Evolutionary conservation across 2,888 invertebrate species (phyloP), one percentile per base, ranked within the genome.

Genomic region (Parasteatoda lunata): DNA sequence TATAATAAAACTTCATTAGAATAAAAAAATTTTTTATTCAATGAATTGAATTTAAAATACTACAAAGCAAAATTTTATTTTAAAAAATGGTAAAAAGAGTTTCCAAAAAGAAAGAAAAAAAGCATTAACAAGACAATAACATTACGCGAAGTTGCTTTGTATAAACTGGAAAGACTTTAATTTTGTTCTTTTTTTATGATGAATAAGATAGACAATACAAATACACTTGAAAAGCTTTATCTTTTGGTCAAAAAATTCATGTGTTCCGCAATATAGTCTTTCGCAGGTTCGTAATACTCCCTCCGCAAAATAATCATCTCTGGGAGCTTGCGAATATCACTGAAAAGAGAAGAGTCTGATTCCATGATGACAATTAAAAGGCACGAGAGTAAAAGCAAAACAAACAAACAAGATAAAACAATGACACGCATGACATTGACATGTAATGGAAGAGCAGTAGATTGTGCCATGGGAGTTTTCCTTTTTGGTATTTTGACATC

Each of bases 271-370:
- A 96, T 92, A 92, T 95, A 96, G 91, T 96, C 95, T 92, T 96
- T 96, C 83, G 96, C 93, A 48, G 97, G 96, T 90, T 95, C 94
- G 92, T 97, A 97, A 92, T 96, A 96, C 91, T 96, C 95, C 90
- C 95, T 94, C 88, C 95, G 94, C 83, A 97, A 93, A 75, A 95
- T 91, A 77, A 93, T 92, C 92, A 97, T 88, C 93, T 97, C 96
- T 51, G 96, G 96, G 91, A 95, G 94, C 91, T 95, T 94, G 88
- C 95, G 94, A 88, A 96, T 92, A 59, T 93, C 93, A 84, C 94
- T 94, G 90, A 96, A 94, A 51, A 95, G 91, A 81, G 95, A 94
- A 91, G 95, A 94, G 92, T 96, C 96, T 30, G 95, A 95, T 92
- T 97, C 97, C 92, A 96, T 94, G 82, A 96, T 93, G 54, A 96